Evolutionary conservation across 2,888 invertebrate species (phyloP).

Genomic region (Apamea anceps): DNA sequence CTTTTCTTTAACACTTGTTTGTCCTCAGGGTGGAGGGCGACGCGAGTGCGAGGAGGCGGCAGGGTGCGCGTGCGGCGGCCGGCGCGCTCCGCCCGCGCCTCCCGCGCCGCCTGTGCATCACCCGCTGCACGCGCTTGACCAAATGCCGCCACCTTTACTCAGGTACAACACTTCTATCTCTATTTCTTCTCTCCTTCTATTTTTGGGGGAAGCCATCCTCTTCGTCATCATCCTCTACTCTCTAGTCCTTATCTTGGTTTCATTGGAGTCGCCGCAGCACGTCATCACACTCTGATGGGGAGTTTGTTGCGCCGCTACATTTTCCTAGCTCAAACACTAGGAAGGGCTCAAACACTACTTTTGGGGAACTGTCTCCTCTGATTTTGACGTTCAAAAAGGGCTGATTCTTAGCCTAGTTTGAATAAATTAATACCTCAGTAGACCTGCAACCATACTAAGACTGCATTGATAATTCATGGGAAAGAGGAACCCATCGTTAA

Average conservation of each 20-base stretch:
- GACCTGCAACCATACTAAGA: too few species aligned
- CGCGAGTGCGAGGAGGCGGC: constrained; percentile 84
- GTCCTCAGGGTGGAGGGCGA: constrained; percentile 87
- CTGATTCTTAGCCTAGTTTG: neutral
- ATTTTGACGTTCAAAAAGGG: neutral
- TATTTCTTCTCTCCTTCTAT: neutral
- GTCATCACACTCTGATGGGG: neutral
- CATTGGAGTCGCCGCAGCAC: too few species aligned
- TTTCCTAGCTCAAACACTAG: too few species aligned
- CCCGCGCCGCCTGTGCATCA: constrained; percentile 81
- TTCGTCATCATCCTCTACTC: too few species aligned
- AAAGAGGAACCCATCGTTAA: constrained; percentile 1
- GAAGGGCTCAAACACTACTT: neutral
- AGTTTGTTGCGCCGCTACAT: neutral
- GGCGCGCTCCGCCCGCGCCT: constrained; percentile 78
- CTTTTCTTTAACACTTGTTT: neutral
- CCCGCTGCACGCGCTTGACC: constrained; percentile 88
- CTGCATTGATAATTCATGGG: neutral
- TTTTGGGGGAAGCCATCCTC: neutral
- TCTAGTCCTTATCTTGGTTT: too few species aligned
- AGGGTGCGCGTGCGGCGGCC: constrained; percentile 84
- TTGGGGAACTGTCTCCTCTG: too few species aligned
- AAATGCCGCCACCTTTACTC: constrained; percentile 84
- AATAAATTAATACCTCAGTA: neutral
- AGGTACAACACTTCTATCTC: constrained; percentile 72